These are phyloP conservation scores for Notechis scutatus DNA, from an alignment of 2,113 vertebrate species.

Conservation along the genomic window DNA sequence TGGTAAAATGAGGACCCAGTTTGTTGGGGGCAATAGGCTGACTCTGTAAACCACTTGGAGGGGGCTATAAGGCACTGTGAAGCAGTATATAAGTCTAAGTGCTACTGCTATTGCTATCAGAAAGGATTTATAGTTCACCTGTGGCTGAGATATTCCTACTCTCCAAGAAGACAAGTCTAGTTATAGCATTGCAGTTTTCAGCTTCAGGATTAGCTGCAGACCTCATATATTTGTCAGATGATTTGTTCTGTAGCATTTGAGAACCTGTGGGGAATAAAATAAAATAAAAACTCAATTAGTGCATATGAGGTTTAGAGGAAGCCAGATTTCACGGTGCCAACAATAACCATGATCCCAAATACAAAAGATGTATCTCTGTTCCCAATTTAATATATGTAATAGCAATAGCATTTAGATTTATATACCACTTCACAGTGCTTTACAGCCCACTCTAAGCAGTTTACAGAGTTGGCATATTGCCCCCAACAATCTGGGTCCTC, in stretches of 20 bases:
- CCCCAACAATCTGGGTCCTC: too few species aligned
- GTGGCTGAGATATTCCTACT: constrained; percentile 52
- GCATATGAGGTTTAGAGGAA: constrained; percentile 2
- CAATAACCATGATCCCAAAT: neutral
- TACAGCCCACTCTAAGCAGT: too few species aligned
- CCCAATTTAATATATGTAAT: constrained; percentile 18
- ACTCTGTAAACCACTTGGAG: too few species aligned
- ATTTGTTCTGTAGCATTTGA: neutral
- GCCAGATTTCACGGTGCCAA: constrained; percentile 39
- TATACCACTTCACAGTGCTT: too few species aligned
- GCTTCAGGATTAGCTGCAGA: constrained; percentile 32
- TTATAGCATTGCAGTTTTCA: constrained; percentile 55
- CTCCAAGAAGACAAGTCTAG: constrained; percentile 71
- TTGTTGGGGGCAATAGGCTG: too few species aligned
- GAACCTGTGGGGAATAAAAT: constrained; percentile 31
- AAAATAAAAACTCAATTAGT: neutral
- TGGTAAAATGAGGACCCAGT: too few species aligned
- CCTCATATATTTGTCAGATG: constrained; percentile 3
- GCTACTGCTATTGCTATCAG: neutral
- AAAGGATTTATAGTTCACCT: constrained; percentile 63
- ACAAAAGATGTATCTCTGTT: neutral
- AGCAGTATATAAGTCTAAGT: too few species aligned
- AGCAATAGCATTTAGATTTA: too few species aligned
- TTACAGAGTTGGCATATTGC: too few species aligned
- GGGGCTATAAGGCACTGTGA: too few species aligned